A percentile compares a stretch with the other conserved stretches of the same genome.
Conservation (phyloP, 2,797 vertebrate species). For the Pristis pectinata region DNA sequence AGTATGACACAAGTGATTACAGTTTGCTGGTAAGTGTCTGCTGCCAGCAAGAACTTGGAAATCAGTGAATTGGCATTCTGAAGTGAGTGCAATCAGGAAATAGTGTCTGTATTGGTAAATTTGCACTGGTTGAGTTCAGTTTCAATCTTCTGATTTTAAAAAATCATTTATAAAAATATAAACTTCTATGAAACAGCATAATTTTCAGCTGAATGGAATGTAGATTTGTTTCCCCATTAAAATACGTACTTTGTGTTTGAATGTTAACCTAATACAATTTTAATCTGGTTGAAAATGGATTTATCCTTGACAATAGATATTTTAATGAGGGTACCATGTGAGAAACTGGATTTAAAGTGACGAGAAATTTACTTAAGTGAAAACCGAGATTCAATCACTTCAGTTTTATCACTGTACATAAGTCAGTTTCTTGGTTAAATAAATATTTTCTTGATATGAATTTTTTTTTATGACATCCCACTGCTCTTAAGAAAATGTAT, state of each 20-base stretch:
- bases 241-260: neutral
- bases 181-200: neutral
- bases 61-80: neutral
- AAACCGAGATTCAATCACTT: too few species aligned
- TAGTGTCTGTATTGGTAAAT: neutral
- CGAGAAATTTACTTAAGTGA: neutral
- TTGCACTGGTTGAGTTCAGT: neutral
- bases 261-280: neutral
- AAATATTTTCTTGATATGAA: neutral
- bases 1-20: conserved; percentile 63
- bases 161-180: neutral
- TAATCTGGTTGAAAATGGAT: neutral
- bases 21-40: conserved; percentile 64
- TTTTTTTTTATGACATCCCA: neutral
- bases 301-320: neutral
- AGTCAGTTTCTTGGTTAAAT: neutral
- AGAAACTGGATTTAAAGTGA: neutral
- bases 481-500: neutral
- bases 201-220: neutral
- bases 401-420: too few species aligned
- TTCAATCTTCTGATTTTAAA: neutral
- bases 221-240: neutral
- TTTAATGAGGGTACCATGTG: neutral
- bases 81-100: neutral
- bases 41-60: neutral